Percentiles rank a stretch among this genome's conserved stretches.
Conservation (phyloP, 2,797 vertebrate genomes). For the Sciaenops ocellatus region DNA sequence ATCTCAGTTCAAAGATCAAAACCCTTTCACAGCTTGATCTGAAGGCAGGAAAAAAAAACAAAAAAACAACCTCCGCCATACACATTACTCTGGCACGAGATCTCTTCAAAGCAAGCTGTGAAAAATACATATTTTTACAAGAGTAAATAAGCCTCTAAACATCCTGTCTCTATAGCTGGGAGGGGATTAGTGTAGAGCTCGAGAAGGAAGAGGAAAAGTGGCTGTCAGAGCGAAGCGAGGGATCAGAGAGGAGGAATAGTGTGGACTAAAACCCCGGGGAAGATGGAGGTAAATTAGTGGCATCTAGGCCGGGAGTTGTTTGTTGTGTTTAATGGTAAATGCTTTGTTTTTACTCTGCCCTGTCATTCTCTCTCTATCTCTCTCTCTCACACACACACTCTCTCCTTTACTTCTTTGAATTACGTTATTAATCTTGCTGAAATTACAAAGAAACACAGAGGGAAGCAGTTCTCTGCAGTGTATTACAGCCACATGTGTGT, state of each 20-base stretch:
- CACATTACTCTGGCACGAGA: slow-evolving; percentile 21
- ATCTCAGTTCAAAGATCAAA: slow-evolving; percentile 58
- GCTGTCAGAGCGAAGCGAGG: slow-evolving; percentile 73
- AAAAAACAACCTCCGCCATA: slow-evolving; percentile 7
- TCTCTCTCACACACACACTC: neutral
- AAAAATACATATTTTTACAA: slow-evolving; percentile 66
- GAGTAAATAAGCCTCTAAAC: slow-evolving; percentile 79
- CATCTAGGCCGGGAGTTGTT: slow-evolving; percentile 59
- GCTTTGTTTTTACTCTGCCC: slow-evolving; percentile 56
- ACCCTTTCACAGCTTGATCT: slow-evolving; percentile 37
- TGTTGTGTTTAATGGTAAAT: slow-evolving; percentile 69
- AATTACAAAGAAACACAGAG: slow-evolving; percentile 41
- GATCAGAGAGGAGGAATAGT: slow-evolving; percentile 65
- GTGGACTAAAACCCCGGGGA: slow-evolving; percentile 53
- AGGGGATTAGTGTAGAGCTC: slow-evolving; percentile 78
- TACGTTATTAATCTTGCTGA: slow-evolving; percentile 53
- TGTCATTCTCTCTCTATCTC: slow-evolving; percentile 6
- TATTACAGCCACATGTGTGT: slow-evolving; percentile 23
- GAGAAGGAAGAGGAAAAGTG: slow-evolving; percentile 73
- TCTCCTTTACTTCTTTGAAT: slow-evolving; percentile 29
- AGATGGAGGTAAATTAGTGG: slow-evolving; percentile 68
- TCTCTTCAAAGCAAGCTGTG: slow-evolving; percentile 54
- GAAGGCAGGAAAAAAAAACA: neutral
- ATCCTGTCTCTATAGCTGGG: slow-evolving; percentile 65
- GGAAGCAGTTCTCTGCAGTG: slow-evolving; percentile 32